These are phyloP conservation scores for Tenthredo scrophulariae DNA, from an alignment of 2,888 invertebrate species.

Conservation along the genomic window DNA sequence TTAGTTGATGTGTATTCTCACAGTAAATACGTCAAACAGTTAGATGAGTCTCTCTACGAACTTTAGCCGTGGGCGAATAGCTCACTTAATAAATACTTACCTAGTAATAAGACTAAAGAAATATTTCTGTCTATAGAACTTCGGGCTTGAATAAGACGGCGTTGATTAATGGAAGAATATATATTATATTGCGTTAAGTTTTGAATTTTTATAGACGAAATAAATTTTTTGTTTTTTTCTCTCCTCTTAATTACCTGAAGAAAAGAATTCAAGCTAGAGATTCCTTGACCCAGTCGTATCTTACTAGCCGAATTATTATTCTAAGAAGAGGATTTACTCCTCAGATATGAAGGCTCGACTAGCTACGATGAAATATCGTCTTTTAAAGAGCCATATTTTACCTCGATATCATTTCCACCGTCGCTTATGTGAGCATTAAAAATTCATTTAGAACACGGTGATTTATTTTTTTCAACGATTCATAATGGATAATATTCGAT, in stretches of 20 bases:
- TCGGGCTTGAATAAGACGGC: not conserved
- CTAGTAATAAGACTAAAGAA: not conserved
- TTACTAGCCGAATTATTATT: not conserved
- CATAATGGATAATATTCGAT: slow-evolving; percentile 25
- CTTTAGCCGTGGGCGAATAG: not conserved
- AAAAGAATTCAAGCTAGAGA: not conserved
- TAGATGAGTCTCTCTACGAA: not conserved
- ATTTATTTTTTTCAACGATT: slow-evolving; percentile 10
- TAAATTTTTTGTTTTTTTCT: not conserved
- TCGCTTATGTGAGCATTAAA: slow-evolving; percentile 7
- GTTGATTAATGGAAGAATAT: not conserved
- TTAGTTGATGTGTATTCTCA: not conserved
- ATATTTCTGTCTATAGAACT: not conserved
- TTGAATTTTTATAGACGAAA: not conserved
- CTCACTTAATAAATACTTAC: slow-evolving; percentile 31
- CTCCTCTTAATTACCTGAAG: not conserved
- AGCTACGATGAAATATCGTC: slow-evolving; percentile 32
- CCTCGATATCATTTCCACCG: slow-evolving; percentile 23
- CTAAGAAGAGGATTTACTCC: slow-evolving; percentile 12
- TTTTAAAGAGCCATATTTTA: slow-evolving; percentile 43
- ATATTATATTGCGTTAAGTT: not conserved
- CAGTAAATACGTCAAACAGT: slow-evolving; percentile 5
- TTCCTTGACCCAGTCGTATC: not conserved
- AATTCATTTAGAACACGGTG: slow-evolving; percentile 39
- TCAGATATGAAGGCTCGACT: slow-evolving; percentile 35